Base-by-base conservation (phyloP, 2,888 invertebrate species). In the Andrena bicolor region DNA sequence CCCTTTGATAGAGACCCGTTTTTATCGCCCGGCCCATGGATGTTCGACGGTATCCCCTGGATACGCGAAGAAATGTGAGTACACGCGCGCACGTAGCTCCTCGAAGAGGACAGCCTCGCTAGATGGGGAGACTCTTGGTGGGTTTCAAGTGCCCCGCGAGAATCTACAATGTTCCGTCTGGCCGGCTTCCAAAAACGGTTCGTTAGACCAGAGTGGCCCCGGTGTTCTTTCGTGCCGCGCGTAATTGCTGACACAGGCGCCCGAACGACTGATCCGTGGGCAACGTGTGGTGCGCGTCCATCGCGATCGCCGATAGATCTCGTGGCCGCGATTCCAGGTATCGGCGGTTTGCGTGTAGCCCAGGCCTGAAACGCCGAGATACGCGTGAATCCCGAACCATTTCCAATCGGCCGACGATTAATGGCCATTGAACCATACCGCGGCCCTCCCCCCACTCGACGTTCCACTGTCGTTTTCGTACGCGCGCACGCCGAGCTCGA, bases 331-430 rank as follows among this genome's bases (percentile, higher is more conserved):
- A 63, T 72, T 66, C 58, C 16, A 13, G 13, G 63, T 64, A 65
- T 79, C 76, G 71, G 48, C 48, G 63, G 56, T 81, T 71, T 58
- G n/a, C 56, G 53, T n/a, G 68, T 20, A 26, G 51, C 32, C 32
- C 20, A 61, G 56, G 73, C 71, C 63, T 72, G 77, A 74, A 85
- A 68, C 48, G n/a, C 28, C 20, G 68, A 79, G 81, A 81, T 79
- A 83, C 60, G 74, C 76, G 72, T 63, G 71, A 81, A 85, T 78
- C 73, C 66, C 51, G 49, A 58, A 56, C 71, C 7, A 65, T 82
- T 82, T 82, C 72, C 78, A 65, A 85, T 79, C 49, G 70, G 65
- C 53, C 68, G 56, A 53, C 83, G 75, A 86, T 86, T 86, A 87
- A 86, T 80, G 75, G 79, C 65, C 74, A 78, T 68, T 53, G 68